phyloP scores from a whole-genome alignment of 1,140 invertebrate species.

The Ylistrum balloti region DNA sequence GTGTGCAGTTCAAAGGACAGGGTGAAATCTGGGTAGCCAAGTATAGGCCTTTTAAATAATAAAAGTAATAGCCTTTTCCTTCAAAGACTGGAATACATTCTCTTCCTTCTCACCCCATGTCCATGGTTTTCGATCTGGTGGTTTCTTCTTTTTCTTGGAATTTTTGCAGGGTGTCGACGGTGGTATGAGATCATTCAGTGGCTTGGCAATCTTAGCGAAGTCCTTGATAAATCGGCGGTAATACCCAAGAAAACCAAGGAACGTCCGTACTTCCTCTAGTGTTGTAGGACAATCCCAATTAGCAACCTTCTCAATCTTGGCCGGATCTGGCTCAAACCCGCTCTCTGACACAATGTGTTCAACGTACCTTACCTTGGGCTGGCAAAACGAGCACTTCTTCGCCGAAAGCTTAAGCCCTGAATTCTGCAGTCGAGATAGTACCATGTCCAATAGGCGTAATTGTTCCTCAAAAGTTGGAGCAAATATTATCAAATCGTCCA shows the following conservation, averaged over 20 bases:
- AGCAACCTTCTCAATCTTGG: neutral
- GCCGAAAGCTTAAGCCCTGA: neutral
- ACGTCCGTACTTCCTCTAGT: neutral
- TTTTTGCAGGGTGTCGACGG: neutral
- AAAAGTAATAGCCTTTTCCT: too few species aligned
- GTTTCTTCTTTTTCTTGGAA: neutral
- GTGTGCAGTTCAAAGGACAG: too few species aligned
- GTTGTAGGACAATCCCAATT: neutral
- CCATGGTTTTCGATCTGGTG: too few species aligned
- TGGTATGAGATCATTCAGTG: too few species aligned
- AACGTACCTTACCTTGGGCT: neutral
- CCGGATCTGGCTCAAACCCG: neutral
- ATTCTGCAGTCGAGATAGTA: neutral
- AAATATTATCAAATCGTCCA: neutral
- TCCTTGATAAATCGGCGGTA: neutral
- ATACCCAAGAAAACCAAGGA: neutral
- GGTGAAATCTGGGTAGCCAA: too few species aligned
- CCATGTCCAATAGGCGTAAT: neutral
- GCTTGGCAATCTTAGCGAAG: neutral
- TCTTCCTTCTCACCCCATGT: too few species aligned
- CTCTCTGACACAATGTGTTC: neutral
- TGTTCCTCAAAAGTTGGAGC: neutral
- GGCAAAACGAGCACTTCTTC: neutral
- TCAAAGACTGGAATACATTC: too few species aligned
- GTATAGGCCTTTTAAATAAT: too few species aligned